A percentile compares a stretch with the other conserved stretches of the same genome.
Conservation (phyloP, 2,888 invertebrate genomes). For the Cistogaster globosa region DNA sequence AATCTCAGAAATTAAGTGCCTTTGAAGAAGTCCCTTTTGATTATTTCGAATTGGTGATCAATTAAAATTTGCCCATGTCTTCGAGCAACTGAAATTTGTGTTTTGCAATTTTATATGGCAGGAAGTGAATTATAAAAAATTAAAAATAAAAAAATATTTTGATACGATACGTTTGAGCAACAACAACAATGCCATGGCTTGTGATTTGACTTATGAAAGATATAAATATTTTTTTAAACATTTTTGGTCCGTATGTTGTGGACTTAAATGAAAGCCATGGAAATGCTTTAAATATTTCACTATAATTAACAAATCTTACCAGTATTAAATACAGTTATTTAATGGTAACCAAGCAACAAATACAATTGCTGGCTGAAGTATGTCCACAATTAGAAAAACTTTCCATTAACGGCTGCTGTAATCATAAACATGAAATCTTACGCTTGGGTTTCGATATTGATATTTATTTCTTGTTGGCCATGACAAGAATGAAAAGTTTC, state of each 20-base stretch:
- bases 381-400: conserved; percentile 42
- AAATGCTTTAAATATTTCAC: conserved; percentile 1
- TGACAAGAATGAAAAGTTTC: conserved; percentile 34
- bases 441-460: conserved; percentile 22
- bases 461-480: not conserved
- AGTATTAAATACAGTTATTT: conserved; percentile 33
- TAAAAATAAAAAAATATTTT: conserved; percentile 35
- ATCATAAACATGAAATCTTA: conserved; percentile 24
- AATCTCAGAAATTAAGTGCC: not conserved
- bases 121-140: not conserved
- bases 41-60: conserved; percentile 42
- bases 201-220: conserved; percentile 20
- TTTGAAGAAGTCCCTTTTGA: conserved; percentile 37
- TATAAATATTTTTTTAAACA: conserved; percentile 47
- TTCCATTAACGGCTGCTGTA: conserved; percentile 26
- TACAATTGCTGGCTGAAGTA: conserved; percentile 10
- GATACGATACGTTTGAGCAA: conserved; percentile 17
- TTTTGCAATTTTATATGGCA: conserved; percentile 17
- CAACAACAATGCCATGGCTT: not conserved
- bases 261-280: conserved; percentile 42
- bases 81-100: conserved; percentile 2
- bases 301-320: conserved; percentile 2
- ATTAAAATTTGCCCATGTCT: conserved; percentile 33
- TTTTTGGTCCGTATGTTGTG: conserved; percentile 22
- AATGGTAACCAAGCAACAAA: conserved; percentile 20